Conservation (phyloP, 2,113 vertebrate genomes). For the Crypturellus undulatus region DNA sequence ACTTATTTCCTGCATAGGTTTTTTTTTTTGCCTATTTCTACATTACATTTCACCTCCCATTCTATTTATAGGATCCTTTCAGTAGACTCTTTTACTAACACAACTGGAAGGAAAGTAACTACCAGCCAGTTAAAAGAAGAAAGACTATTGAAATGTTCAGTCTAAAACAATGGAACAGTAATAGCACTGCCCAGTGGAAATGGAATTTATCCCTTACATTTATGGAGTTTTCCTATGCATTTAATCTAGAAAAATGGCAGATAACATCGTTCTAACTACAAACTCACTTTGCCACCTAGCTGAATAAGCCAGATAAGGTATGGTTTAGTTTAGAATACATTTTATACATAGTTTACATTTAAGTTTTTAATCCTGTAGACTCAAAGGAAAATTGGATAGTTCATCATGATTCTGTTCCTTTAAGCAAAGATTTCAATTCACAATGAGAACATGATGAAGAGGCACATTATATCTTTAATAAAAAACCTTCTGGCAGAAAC, state of each 20-base stretch:
- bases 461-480: neutral
- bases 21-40: neutral
- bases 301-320: neutral
- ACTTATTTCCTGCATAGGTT: fast-evolving
- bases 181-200: neutral
- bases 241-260: neutral
- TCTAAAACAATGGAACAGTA: neutral
- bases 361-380: neutral
- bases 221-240: neutral
- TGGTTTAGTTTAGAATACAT: neutral
- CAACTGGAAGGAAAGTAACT: neutral
- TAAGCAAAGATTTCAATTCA: neutral
- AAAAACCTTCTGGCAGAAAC: neutral
- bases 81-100: neutral
- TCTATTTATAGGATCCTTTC: neutral
- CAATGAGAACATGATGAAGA: neutral
- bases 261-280: neutral
- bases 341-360: neutral
- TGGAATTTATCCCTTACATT: neutral
- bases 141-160: neutral
- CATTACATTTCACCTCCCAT: neutral
- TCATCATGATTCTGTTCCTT: neutral
- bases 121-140: neutral
- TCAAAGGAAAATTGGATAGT: neutral
- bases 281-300: neutral